Evolutionary conservation across 2,113 vertebrate genomes (phyloP).

Genomic region (Noctilio leporinus): DNA sequence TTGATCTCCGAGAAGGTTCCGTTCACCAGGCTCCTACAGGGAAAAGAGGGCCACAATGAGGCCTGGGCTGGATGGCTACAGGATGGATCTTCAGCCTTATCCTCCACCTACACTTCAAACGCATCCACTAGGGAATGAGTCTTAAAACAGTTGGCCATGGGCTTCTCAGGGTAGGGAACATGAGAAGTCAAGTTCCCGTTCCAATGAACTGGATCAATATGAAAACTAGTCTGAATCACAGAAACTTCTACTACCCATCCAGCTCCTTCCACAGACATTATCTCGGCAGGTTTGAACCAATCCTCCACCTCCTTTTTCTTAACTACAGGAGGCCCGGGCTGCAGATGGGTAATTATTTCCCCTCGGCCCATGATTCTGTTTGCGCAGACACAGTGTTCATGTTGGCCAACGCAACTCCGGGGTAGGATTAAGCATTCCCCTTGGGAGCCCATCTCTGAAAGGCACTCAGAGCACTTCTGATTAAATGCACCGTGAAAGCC

Average conservation of each 20-base stretch:
- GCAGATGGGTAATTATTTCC: conserved; percentile 25
- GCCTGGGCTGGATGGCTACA: background rate
- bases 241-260: background rate
- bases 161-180: background rate
- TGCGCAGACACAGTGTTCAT: conserved; percentile 34
- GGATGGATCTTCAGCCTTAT: fast-evolving
- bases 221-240: background rate
- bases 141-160: background rate
- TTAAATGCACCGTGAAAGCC: conserved; percentile 51
- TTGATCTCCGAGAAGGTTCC: conserved; percentile 94
- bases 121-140: background rate
- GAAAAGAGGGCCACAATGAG: background rate
- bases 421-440: conserved; percentile 37
- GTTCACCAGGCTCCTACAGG: conserved; percentile 93
- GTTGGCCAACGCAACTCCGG: background rate
- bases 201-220: background rate
- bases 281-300: conserved; percentile 10
- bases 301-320: background rate
- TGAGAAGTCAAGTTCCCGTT: background rate
- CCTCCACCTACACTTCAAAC: background rate
- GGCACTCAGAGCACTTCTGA: conserved; percentile 40
- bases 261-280: background rate
- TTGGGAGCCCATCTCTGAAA: conserved; percentile 23
- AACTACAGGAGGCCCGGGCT: conserved; percentile 26
- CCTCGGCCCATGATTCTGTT: conserved; percentile 43